A percentile compares a stretch with the other conserved stretches of the same genome.
Evolutionary conservation across 2,888 invertebrate genomes (phyloP).

Genomic region (Xestia xanthographa): DNA sequence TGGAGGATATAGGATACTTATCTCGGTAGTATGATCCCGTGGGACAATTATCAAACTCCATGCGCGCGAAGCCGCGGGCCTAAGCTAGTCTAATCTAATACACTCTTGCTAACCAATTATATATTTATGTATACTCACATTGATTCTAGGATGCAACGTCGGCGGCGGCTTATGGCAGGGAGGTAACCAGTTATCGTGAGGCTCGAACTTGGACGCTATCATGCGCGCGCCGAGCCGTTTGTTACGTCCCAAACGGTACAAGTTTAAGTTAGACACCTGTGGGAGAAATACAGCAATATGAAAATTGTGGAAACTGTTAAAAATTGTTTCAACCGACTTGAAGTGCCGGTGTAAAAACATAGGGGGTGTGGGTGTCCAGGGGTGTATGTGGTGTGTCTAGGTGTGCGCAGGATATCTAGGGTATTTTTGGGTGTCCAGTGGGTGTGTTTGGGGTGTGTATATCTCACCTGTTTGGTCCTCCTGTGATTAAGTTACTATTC

Average conservation of each 20-base stretch:
- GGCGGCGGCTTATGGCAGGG: constrained; percentile 97
- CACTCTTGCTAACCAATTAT: background rate
- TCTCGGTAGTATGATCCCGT: too few relatives aligned
- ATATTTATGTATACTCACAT: constrained; percentile 47
- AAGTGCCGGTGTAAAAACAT: too few relatives aligned
- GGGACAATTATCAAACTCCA: too few relatives aligned
- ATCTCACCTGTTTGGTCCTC: constrained; percentile 97
- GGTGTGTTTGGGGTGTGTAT: background rate
- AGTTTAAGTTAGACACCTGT: constrained; percentile 95
- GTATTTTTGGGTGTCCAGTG: too few relatives aligned
- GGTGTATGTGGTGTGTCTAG: too few relatives aligned
- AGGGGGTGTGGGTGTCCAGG: too few relatives aligned
- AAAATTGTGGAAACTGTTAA: background rate
- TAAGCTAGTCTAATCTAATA: too few relatives aligned
- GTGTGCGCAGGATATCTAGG: too few relatives aligned
- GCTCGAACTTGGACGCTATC: constrained; percentile 99
- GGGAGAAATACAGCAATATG: background rate
- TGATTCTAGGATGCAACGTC: constrained; percentile 73
- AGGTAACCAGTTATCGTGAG: constrained; percentile 99
- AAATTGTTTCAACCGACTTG: background rate
- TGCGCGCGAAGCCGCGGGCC: too few relatives aligned
- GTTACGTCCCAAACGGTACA: constrained; percentile 97
- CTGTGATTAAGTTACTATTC: constrained; percentile 99
- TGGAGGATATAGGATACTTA: too few relatives aligned
- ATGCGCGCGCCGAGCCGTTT: constrained; percentile 98